These are phyloP conservation scores for Calameuta filiformis DNA, from an alignment of 2,888 invertebrate genomes.

Conservation along the genomic window DNA sequence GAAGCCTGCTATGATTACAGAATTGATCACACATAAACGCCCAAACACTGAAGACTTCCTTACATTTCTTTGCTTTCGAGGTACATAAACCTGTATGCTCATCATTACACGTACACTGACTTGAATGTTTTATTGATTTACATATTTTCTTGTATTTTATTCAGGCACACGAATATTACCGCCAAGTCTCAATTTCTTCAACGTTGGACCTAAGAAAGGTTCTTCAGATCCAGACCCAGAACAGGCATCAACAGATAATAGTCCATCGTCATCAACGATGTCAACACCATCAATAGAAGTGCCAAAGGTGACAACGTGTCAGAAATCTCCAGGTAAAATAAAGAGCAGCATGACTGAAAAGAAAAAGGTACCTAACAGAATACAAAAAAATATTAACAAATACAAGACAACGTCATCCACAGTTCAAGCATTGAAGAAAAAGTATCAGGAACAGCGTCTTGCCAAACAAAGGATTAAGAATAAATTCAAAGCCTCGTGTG, in stretches of 20 bases:
- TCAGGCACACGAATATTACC: slow-evolving; percentile 77
- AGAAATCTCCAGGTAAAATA: slow-evolving; percentile 53
- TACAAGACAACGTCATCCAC: slow-evolving; percentile 61
- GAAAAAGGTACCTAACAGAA: slow-evolving; percentile 46
- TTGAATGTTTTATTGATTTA: slow-evolving; percentile 16
- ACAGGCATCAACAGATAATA: slow-evolving; percentile 27
- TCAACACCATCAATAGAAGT: slow-evolving; percentile 12
- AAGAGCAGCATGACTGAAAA: slow-evolving; percentile 51
- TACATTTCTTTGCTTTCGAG: slow-evolving; percentile 85
- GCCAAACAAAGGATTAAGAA: slow-evolving; percentile 66
- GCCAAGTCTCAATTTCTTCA: slow-evolving; percentile 78
- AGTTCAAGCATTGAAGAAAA: slow-evolving; percentile 70
- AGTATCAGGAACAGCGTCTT: slow-evolving; percentile 73
- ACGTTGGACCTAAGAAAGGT: slow-evolving; percentile 58
- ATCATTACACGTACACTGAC: neutral
- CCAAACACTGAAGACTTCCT: slow-evolving; percentile 89
- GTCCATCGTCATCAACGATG: slow-evolving; percentile 23
- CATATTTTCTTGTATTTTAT: slow-evolving; percentile 6
- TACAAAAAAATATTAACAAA: slow-evolving; percentile 47
- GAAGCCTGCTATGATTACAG: slow-evolving; percentile 69
- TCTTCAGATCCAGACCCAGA: slow-evolving; percentile 41
- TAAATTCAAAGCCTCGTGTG: slow-evolving; percentile 54
- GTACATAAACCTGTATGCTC: slow-evolving; percentile 58
- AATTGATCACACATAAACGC: slow-evolving; percentile 74
- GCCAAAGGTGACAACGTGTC: slow-evolving; percentile 32